Conservation (phyloP, 2,113 vertebrate species). For the Ploceus nigricollis region DNA sequence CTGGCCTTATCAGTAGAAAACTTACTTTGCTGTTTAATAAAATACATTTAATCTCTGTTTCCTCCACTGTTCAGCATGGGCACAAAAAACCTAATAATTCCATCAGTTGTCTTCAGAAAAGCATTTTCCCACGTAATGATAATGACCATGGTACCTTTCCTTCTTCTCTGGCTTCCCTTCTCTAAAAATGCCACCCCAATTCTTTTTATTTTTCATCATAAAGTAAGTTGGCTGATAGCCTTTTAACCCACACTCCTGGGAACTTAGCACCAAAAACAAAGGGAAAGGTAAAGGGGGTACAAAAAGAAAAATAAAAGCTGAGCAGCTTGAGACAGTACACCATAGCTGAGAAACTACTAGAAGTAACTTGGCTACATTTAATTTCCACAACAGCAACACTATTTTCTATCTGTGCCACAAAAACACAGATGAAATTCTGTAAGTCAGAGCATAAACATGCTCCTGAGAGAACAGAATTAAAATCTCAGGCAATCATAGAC, state of each 20-base stretch:
- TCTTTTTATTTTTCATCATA: background rate
- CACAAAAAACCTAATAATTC: background rate
- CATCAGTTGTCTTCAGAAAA: background rate
- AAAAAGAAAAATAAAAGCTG: background rate
- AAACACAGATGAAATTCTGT: background rate
- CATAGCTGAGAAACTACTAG: background rate
- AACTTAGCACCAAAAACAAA: background rate
- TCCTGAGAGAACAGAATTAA: constrained; percentile 16
- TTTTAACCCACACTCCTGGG: background rate
- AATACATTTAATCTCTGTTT: background rate
- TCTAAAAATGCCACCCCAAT: background rate
- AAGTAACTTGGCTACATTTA: background rate
- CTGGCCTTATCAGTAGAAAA: background rate
- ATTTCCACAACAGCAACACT: background rate
- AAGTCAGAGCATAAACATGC: background rate
- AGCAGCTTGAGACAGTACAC: background rate
- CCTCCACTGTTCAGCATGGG: background rate
- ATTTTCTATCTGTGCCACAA: background rate
- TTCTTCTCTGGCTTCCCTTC: background rate
- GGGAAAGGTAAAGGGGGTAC: background rate
- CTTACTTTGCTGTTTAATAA: background rate
- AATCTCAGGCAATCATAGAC: background rate
- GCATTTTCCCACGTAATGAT: background rate
- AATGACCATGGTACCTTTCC: background rate
- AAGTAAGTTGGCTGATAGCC: background rate